Evolutionary conservation across 2,888 invertebrate species (phyloP), one percentile per base, ranked within the genome.

Genomic region (Polylopha cassiicola): DNA sequence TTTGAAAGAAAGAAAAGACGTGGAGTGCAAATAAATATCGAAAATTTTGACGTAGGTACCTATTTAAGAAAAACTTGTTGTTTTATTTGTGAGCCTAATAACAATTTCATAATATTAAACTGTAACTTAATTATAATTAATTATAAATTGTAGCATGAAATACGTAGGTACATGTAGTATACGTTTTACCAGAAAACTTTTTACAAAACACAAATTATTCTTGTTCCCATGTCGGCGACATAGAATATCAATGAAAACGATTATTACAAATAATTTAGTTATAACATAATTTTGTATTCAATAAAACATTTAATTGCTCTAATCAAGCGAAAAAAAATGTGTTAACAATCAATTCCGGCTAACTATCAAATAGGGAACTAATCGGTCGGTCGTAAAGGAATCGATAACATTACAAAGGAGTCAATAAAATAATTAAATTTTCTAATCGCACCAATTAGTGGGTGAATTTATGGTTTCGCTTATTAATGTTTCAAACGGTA

Each of bases 341-440:
- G 41, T 41, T 41, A 41, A 41, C 41, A 41, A 41, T 41, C 41
- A 29, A 41, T 41, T 41, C 14, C 24, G 24, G 14, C 22, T 33
- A 41, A 34, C 39, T 27, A 39, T 36, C 26, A 24, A 41, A 39
- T 34, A 30, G 39, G n/a, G 36, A 41, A 41, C 36, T 36, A 41
- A 41, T 38, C 30, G 36, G 13, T 21, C 14, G 32, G 37, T 26
- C 39, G 37, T 41, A 43, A 48, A 46, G 43, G 34, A 41, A 26
- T 28, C 49, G 47, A 49, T 47, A 47, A 45, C 31, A 47, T 45
- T 47, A 49, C 45, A 47, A 49, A 37, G 49, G 43, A 49, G 41
- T 45, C 49, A 47, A 49, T 49, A 49, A 49, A 49, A 49, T 49
- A 49, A 49, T 49, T 45, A 47, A 47, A 47, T 31, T 41, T 44